A percentile compares a stretch with the other conserved stretches of the same genome.
Conservation (phyloP, 2,113 vertebrate species). For the Cebidichthys violaceus region DNA sequence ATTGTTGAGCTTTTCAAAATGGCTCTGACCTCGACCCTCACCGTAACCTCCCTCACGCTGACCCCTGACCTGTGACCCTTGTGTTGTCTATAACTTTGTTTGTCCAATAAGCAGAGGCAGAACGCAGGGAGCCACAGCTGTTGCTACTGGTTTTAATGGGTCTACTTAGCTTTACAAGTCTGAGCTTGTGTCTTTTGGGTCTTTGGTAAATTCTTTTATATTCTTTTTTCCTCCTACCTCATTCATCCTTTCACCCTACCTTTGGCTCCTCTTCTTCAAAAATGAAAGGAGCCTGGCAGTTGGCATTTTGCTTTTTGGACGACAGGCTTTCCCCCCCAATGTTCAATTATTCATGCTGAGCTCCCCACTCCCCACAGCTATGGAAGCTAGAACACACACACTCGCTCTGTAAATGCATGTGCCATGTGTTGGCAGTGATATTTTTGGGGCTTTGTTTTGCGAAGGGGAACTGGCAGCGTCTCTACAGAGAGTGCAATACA, state of each 20-base stretch:
- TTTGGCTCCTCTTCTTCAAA: conserved; percentile 34
- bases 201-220: conserved; percentile 32
- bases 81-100: conserved; percentile 34
- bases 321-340: conserved; percentile 45
- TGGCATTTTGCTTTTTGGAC: conserved; percentile 71
- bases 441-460: conserved; percentile 78
- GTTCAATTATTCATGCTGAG: conserved; percentile 81
- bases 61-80: conserved; percentile 52
- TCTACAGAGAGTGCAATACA: conserved; percentile 52
- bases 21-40: conserved; percentile 64
- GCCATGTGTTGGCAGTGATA: conserved; percentile 75
- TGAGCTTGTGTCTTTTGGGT: conserved; percentile 28
- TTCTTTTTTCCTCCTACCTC: not conserved
- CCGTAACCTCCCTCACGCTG: conserved; percentile 52
- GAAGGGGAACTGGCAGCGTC: conserved; percentile 64
- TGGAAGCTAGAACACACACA: conserved; percentile 46
- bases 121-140: conserved; percentile 57
- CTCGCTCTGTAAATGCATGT: conserved; percentile 61
- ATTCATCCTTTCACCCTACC: conserved; percentile 25
- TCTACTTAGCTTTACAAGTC: conserved; percentile 25
- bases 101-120: conserved; percentile 33
- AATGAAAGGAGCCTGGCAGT: conserved; percentile 63
- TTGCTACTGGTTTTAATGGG: conserved; percentile 46
- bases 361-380: conserved; percentile 72
- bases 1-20: conserved; percentile 65